phyloP scores from a whole-genome alignment of 2,113 vertebrate species.

The Myotis lucifugus region DNA sequence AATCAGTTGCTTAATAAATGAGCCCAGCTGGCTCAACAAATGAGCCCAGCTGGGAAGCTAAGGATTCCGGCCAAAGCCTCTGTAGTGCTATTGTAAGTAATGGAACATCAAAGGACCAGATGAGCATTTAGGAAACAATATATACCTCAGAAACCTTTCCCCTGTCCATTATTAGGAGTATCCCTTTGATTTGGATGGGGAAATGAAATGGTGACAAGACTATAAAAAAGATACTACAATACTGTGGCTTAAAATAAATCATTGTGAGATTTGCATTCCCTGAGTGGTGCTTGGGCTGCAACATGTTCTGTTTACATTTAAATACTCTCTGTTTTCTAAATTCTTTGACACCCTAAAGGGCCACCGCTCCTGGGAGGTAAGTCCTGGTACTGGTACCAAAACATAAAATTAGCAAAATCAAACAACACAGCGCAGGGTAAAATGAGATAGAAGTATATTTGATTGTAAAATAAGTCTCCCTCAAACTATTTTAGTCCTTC shows the following conservation, averaged over 20 bases:
- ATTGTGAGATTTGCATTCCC: constrained; percentile 39
- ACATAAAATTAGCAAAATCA: constrained; percentile 16
- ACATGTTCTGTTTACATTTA: constrained; percentile 4
- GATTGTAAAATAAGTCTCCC: background rate
- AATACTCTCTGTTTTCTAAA: background rate
- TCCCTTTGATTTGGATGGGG: background rate
- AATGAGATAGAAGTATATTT: background rate
- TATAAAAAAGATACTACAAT: background rate
- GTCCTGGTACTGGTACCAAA: background rate
- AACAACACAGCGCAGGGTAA: background rate
- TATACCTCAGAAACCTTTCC: background rate
- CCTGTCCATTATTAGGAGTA: background rate
- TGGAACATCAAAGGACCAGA: background rate
- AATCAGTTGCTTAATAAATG: background rate
- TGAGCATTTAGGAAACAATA: background rate
- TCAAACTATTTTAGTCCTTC: background rate
- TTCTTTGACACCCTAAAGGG: constrained; percentile 25
- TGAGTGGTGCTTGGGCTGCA: constrained; percentile 22
- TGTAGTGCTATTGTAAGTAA: background rate
- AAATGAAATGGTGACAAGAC: background rate
- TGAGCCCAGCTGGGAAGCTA: background rate
- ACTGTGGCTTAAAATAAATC: constrained; percentile 45
- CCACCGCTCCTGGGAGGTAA: background rate
- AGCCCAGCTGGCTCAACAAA: background rate
- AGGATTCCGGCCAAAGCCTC: background rate